These are phyloP conservation scores for Bathybates hornii DNA, from an alignment of 2,113 vertebrate species.

Conservation along the genomic window DNA sequence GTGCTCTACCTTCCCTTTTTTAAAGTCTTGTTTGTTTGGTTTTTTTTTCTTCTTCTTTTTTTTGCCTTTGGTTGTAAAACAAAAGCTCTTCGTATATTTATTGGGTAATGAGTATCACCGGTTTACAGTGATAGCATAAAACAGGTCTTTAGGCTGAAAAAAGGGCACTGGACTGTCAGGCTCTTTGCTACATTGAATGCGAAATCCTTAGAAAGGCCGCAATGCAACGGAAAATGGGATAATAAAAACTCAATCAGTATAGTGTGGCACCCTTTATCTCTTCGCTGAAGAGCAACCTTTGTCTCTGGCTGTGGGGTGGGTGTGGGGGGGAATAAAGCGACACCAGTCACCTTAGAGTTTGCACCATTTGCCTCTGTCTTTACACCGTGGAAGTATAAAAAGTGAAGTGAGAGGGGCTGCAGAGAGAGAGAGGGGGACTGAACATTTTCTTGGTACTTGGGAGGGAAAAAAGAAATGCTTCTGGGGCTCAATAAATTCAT, in stretches of 20 bases:
- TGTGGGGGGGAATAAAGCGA: conserved; percentile 47
- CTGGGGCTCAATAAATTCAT: conserved; percentile 89
- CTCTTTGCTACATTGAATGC: conserved; percentile 18
- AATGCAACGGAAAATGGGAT: conserved; percentile 14
- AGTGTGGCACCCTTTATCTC: conserved; percentile 52
- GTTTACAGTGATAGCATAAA: not conserved
- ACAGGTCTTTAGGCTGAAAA: not conserved
- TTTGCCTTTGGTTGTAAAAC: not conserved
- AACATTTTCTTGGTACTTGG: conserved; percentile 74
- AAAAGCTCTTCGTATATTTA: not conserved
- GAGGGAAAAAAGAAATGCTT: conserved; percentile 73
- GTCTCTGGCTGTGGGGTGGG: conserved; percentile 37
- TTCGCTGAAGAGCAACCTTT: conserved; percentile 46
- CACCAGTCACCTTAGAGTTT: conserved; percentile 70
- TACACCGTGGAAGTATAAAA: conserved; percentile 44
- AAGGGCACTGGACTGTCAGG: not conserved
- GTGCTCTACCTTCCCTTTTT: not conserved
- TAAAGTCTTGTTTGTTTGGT: rapidly evolving
- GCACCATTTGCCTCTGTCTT: conserved; percentile 60
- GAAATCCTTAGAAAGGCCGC: conserved; percentile 3
- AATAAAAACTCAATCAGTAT: conserved; percentile 50
- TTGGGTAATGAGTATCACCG: not conserved
- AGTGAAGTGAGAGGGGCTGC: conserved; percentile 34
- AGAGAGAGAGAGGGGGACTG: conserved; percentile 48
- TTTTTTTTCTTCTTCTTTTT: not conserved